phyloP scores from a whole-genome alignment of 2,797 vertebrate genomes.

The Tinamus major region DNA sequence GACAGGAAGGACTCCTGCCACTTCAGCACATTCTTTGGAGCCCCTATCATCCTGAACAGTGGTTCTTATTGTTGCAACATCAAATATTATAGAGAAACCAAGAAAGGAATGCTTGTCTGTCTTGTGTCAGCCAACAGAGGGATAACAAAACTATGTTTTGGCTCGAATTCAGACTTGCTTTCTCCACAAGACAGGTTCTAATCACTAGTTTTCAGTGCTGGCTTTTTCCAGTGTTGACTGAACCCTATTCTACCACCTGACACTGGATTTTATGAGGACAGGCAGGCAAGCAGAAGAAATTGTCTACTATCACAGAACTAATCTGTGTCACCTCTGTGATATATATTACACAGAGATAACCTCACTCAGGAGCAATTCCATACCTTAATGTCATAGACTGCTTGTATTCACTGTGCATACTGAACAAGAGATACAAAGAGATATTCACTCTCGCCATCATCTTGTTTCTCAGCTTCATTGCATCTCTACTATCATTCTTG shows the following conservation, averaged over 20 bases:
- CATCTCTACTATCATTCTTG: not conserved
- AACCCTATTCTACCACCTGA: not conserved
- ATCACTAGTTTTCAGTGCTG: not conserved
- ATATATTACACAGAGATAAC: not conserved
- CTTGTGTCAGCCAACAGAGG: not conserved
- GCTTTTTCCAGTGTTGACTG: not conserved
- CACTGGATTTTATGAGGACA: not conserved
- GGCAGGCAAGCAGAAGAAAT: not conserved
- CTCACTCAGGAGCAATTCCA: not conserved
- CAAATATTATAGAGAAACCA: not conserved
- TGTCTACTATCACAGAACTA: not conserved
- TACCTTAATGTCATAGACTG: not conserved
- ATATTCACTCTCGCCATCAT: not conserved
- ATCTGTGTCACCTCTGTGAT: not conserved
- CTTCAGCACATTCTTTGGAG: constrained; percentile 5
- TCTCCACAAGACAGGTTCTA: not conserved
- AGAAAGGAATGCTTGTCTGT: not conserved
- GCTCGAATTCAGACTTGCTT: not conserved
- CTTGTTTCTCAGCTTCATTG: not conserved
- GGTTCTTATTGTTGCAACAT: not conserved
- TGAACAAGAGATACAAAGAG: not conserved
- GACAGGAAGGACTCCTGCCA: not conserved
- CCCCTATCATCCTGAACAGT: not conserved
- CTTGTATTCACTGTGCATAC: not conserved
- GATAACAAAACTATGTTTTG: not conserved